Conservation (phyloP, 2,113 vertebrate species). For the Rousettus leschenaultii region DNA sequence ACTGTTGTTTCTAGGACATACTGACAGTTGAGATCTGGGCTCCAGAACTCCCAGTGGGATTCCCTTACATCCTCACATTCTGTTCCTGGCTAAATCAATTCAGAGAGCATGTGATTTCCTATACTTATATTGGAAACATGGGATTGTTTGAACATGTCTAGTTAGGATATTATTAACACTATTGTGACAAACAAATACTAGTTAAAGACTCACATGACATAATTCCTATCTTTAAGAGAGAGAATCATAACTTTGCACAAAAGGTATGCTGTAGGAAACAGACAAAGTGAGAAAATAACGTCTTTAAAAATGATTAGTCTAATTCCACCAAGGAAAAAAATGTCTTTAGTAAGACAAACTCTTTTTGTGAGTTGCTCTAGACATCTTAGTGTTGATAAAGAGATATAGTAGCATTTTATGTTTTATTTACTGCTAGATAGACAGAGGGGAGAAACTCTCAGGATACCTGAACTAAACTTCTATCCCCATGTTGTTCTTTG, state of each 20-base stretch:
- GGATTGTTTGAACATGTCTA: background rate
- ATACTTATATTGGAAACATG: background rate
- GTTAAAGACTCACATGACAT: background rate
- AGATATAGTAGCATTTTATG: background rate
- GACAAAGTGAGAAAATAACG: background rate
- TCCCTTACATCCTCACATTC: constrained; percentile 1
- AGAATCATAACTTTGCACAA: background rate
- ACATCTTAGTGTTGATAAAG: background rate
- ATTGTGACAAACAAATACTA: background rate
- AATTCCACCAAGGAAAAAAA: background rate
- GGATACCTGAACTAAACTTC: background rate
- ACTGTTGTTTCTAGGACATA: background rate
- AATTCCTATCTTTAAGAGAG: background rate
- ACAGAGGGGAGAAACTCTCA: background rate
- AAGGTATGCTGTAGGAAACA: background rate
- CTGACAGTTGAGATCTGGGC: background rate
- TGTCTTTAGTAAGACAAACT: background rate
- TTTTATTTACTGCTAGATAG: background rate
- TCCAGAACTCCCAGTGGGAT: background rate
- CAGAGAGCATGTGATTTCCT: constrained; percentile 1
- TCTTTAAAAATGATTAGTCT: background rate
- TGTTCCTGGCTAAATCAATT: background rate
- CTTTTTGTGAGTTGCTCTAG: background rate
- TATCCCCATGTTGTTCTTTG: background rate
- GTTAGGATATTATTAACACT: background rate